phyloP scores from a whole-genome alignment of 2,888 invertebrate genomes.

The Sphaerophoria taeniata region DNA sequence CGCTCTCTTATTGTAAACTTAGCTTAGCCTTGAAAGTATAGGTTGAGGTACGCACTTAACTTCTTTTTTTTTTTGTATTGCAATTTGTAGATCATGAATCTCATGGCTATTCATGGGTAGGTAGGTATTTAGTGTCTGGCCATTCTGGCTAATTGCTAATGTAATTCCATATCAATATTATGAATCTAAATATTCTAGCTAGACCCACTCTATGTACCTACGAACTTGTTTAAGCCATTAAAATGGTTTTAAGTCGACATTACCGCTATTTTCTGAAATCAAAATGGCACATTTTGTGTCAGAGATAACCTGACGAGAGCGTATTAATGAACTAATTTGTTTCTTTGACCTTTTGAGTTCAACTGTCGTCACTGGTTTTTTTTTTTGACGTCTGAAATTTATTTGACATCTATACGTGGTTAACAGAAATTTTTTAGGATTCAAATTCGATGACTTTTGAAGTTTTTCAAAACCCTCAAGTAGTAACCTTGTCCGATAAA shows the following conservation, averaged over 20 bases:
- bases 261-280: background rate
- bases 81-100: constrained; percentile 26
- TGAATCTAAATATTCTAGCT: background rate
- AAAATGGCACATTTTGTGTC: background rate
- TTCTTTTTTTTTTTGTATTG: constrained; percentile 62
- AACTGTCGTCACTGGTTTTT: background rate
- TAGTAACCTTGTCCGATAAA: background rate
- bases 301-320: constrained; percentile 40
- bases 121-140: background rate
- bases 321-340: constrained; percentile 7
- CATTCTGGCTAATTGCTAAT: background rate
- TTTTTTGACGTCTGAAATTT: too few relatives aligned
- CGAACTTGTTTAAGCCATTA: constrained; percentile 14
- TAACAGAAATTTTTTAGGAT: too few relatives aligned
- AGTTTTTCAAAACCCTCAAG: background rate
- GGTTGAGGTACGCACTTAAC: constrained; percentile 25
- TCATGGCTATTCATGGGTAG: background rate
- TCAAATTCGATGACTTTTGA: background rate
- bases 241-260: background rate
- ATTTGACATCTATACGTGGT: too few relatives aligned
- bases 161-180: background rate
- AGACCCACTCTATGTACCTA: background rate
- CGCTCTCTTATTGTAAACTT: constrained; percentile 36
- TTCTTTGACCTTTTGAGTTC: constrained; percentile 8
- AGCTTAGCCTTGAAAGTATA: constrained; percentile 58